phyloP scores from a whole-genome alignment of 2,888 invertebrate genomes.

The Tetrapedia diversipes region DNA sequence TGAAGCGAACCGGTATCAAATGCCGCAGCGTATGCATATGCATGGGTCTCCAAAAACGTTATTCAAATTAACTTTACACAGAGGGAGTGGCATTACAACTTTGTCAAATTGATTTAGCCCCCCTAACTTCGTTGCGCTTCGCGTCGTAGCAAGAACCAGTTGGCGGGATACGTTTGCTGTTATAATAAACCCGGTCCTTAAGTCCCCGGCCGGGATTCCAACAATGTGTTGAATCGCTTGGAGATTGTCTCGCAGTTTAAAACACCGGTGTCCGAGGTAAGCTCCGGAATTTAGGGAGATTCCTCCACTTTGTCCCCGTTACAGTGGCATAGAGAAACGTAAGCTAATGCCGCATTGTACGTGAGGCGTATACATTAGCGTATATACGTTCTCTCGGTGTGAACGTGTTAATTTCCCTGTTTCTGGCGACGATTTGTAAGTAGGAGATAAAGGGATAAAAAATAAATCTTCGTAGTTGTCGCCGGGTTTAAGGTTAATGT shows the following conservation, averaged over 20 bases:
- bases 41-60: background rate
- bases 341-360: background rate
- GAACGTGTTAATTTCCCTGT: background rate
- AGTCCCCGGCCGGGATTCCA: conserved; percentile 19
- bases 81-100: background rate
- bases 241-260: conserved; percentile 31
- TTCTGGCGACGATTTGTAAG: too few species aligned
- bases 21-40: background rate
- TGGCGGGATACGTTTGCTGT: conserved; percentile 9
- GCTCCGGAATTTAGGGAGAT: conserved; percentile 29
- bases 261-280: conserved; percentile 29
- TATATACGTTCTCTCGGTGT: background rate
- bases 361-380: background rate
- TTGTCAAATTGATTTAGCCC: conserved; percentile 9
- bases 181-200: conserved; percentile 41
- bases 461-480: background rate
- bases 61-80: background rate
- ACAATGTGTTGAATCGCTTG: conserved; percentile 19
- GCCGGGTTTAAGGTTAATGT: background rate
- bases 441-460: background rate
- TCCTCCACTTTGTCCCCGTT: conserved; percentile 10
- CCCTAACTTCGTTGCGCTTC: background rate
- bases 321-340: background rate
- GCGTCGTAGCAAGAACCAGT: conserved; percentile 5
- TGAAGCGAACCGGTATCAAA: too few species aligned